A percentile compares a stretch with the other conserved stretches of the same genome.
Evolutionary conservation across 2,113 vertebrate species (phyloP).

Genomic region (Paradisaea rubra): DNA sequence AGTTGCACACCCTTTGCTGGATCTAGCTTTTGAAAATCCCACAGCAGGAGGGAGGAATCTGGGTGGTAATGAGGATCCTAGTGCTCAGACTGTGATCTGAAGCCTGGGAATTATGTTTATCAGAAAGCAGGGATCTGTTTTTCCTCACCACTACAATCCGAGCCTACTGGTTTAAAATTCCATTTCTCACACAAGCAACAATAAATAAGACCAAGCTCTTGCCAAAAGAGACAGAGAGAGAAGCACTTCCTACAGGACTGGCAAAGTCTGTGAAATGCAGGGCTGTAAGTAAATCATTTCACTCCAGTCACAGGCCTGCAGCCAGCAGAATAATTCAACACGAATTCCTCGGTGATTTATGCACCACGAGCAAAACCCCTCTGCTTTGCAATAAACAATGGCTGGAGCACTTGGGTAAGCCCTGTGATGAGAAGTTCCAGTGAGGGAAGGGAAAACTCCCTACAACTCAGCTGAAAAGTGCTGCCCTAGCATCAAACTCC

Average conservation of each 20-base stretch:
- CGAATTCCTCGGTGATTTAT: constrained; percentile 4
- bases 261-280: neutral
- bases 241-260: constrained; percentile 24
- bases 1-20: neutral
- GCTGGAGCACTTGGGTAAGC: neutral
- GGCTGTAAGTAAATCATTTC: constrained; percentile 14
- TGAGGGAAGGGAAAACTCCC: neutral
- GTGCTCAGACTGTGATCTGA: neutral
- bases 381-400: constrained; percentile 1
- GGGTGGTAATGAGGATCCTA: neutral
- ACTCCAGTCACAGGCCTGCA: neutral
- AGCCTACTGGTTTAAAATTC: constrained; percentile 20
- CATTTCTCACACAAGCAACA: neutral
- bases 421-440: neutral
- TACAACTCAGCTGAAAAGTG: neutral
- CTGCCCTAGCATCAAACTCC: neutral
- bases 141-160: neutral
- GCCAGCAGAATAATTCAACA: neutral
- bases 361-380: neutral
- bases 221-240: constrained; percentile 6
- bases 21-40: neutral
- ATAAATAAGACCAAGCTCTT: constrained; percentile 28
- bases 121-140: constrained; percentile 16
- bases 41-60: neutral
- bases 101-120: constrained; percentile 8